Conservation (phyloP, 2,797 vertebrate genomes). For the Simalia tracyae region DNA sequence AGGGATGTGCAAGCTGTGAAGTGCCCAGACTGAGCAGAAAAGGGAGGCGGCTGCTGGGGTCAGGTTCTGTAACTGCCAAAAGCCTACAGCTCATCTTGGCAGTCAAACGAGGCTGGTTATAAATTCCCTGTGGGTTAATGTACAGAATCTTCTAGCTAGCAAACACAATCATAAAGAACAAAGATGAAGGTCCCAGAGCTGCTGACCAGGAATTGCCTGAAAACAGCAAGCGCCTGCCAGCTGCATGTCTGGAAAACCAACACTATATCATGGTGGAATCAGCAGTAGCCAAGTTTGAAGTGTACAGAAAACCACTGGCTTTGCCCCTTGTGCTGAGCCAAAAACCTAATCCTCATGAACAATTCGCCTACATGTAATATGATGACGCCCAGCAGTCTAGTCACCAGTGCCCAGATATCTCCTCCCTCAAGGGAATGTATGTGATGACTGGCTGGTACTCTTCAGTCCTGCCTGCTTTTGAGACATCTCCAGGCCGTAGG, state of each 20-base stretch:
- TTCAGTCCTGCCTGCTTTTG: background rate
- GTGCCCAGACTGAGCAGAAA: constrained; percentile 1
- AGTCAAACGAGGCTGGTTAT: background rate
- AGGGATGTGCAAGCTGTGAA: constrained; percentile 46
- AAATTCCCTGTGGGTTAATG: constrained; percentile 16
- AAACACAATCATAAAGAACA: constrained; percentile 6
- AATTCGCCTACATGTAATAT: background rate
- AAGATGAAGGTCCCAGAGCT: background rate
- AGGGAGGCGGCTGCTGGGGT: constrained; percentile 6
- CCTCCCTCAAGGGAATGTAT: background rate
- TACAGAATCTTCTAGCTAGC: background rate
- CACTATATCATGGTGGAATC: background rate
- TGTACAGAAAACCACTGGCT: background rate
- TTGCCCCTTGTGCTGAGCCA: background rate
- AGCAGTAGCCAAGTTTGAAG: background rate
- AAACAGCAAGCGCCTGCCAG: background rate
- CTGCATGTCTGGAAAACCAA: background rate
- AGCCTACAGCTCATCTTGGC: constrained; percentile 9
- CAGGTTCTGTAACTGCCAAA: constrained; percentile 30
- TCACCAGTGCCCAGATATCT: background rate
- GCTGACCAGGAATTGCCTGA: constrained; percentile 18
- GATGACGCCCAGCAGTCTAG: background rate
- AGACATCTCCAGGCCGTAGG: background rate
- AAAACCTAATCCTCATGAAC: background rate
- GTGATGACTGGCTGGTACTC: background rate